These are phyloP conservation scores for Tenebrosternarchus preto DNA, from an alignment of 2,113 vertebrate species.

Conservation along the genomic window DNA sequence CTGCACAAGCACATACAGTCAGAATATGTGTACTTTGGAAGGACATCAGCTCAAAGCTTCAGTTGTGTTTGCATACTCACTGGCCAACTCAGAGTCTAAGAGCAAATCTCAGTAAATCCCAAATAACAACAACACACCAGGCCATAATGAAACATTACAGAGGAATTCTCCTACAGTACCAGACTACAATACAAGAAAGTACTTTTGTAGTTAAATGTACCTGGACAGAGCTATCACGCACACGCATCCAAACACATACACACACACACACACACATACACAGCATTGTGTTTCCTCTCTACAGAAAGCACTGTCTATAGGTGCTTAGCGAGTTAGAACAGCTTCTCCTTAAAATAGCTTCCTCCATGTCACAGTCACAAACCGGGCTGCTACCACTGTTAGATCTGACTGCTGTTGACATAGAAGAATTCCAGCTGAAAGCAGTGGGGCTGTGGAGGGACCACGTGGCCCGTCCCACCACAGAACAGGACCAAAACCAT, in stretches of 20 bases:
- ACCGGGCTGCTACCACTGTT: conserved; percentile 13
- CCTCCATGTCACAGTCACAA: conserved; percentile 32
- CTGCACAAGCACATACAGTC: conserved; percentile 36
- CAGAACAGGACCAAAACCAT: too few species aligned
- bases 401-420: too few species aligned
- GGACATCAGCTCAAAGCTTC: neutral
- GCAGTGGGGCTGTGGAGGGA: conserved; percentile 48
- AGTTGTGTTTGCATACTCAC: neutral
- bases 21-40: neutral
- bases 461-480: too few species aligned
- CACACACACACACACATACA: conserved; percentile 36
- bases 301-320: conserved; percentile 11
- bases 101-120: neutral
- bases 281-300: conserved; percentile 28
- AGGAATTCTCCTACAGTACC: too few species aligned
- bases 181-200: too few species aligned
- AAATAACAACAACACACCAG: neutral
- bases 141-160: neutral
- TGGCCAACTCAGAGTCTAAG: neutral
- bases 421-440: conserved; percentile 40
- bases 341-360: neutral
- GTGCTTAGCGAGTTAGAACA: conserved; percentile 18
- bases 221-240: conserved; percentile 44
- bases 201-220: conserved; percentile 35
- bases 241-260: conserved; percentile 9